Percentiles rank a stretch among this genome's conserved stretches.
Conservation (phyloP, 1,140 invertebrate genomes). For the Helicoverpa armigera region DNA sequence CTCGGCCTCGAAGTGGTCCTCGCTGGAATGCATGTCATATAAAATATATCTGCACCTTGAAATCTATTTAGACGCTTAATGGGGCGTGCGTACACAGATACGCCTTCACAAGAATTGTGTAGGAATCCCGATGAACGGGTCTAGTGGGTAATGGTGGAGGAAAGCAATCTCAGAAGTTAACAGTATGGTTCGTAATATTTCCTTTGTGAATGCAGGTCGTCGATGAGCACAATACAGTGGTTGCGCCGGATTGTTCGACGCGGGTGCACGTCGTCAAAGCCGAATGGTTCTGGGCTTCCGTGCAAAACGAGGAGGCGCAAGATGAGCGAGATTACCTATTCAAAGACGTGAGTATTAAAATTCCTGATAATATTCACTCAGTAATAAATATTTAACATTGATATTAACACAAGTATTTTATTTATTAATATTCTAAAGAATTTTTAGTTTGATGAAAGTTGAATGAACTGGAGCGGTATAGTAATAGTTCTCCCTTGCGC, state of each 20-base stretch:
- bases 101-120: slow-evolving; percentile 11
- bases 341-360: slow-evolving; percentile 90
- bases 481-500: background rate
- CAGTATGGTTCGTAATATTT: background rate
- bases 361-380: background rate
- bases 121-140: slow-evolving; percentile 35
- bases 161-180: background rate
- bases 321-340: slow-evolving; percentile 96
- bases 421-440: no score
- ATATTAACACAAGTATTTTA: no score
- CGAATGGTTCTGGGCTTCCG: slow-evolving; percentile 99
- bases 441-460: no score
- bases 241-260: slow-evolving; percentile 88
- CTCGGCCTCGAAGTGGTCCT: slow-evolving; percentile 50
- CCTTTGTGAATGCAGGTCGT: slow-evolving; percentile 88
- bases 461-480: no score
- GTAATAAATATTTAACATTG: no score
- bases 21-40: slow-evolving; percentile 59
- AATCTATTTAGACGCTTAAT: slow-evolving; percentile 41
- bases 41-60: slow-evolving; percentile 43
- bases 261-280: slow-evolving; percentile 93
- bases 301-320: slow-evolving; percentile 97
- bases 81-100: slow-evolving; percentile 4
- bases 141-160: slow-evolving; percentile 23
- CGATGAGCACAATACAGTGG: slow-evolving; percentile 91